Conservation (phyloP, 2,888 invertebrate species). For the Pilophorus perplexus region DNA sequence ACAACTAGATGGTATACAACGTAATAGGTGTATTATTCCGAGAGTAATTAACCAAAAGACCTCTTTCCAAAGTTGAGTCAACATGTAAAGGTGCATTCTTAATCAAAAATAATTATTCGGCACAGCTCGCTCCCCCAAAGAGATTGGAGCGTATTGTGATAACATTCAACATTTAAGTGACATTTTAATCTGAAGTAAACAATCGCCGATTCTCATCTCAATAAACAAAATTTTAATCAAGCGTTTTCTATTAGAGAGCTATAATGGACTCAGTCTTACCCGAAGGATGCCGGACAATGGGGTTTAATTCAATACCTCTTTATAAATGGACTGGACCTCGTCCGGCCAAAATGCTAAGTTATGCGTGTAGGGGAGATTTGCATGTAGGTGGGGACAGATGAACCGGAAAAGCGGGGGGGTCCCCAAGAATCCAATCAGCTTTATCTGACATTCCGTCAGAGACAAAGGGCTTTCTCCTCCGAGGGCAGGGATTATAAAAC, state of each 20-base stretch:
- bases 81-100: no score
- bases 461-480: constrained; percentile 7
- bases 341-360: constrained; percentile 37
- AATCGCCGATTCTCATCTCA: constrained; percentile 27
- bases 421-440: constrained; percentile 43
- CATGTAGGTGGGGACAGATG: background rate
- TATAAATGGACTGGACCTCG: constrained; percentile 36
- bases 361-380: constrained; percentile 27
- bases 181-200: constrained; percentile 28
- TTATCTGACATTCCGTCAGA: constrained; percentile 41
- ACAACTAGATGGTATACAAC: no score
- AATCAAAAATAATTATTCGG: no score
- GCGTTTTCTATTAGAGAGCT: constrained; percentile 27
- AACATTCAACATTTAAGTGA: constrained; percentile 1
- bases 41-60: no score
- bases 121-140: background rate
- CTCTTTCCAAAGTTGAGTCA: no score
- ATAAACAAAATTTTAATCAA: constrained; percentile 36
- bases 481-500: constrained; percentile 34
- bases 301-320: constrained; percentile 39
- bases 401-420: background rate
- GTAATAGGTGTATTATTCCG: no score
- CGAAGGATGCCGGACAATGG: constrained; percentile 20
- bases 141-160: background rate
- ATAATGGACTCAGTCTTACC: background rate